Conservation (phyloP, 1,140 invertebrate species). For the Lucilia sericata region DNA sequence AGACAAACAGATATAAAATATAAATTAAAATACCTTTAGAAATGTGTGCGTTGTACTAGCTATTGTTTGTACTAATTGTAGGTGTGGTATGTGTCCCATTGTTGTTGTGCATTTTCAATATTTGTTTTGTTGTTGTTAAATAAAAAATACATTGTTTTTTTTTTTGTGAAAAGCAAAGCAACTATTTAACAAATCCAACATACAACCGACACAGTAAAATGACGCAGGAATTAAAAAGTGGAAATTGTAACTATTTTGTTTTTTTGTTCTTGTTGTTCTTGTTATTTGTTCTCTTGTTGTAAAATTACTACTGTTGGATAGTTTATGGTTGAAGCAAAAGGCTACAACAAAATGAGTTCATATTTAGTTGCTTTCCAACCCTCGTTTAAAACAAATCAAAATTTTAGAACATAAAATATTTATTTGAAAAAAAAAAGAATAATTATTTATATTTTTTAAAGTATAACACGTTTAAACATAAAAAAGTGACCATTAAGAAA, state of each 20-base stretch:
- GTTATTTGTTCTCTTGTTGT: background rate
- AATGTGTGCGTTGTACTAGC: no score
- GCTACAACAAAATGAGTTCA: background rate
- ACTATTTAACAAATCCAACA: background rate
- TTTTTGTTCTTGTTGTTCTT: background rate
- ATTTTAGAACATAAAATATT: conserved; percentile 9
- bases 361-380: conserved; percentile 22
- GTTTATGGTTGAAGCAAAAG: background rate
- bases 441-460: background rate
- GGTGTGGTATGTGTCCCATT: conserved; percentile 30
- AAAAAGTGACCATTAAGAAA: conserved; percentile 44
- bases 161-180: background rate
- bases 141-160: background rate
- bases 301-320: no score
- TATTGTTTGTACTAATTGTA: conserved; percentile 28
- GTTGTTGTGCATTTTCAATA: background rate
- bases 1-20: no score
- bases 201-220: background rate
- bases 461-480: background rate
- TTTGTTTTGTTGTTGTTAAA: conserved; percentile 13
- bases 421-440: background rate
- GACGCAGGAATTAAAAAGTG: conserved; percentile 1
- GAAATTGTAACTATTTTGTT: background rate
- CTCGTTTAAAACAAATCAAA: conserved; percentile 13
- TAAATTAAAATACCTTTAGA: no score